These are phyloP conservation scores for Perodicticus potto DNA, from an alignment of 2,797 vertebrate genomes.

Conservation along the genomic window DNA sequence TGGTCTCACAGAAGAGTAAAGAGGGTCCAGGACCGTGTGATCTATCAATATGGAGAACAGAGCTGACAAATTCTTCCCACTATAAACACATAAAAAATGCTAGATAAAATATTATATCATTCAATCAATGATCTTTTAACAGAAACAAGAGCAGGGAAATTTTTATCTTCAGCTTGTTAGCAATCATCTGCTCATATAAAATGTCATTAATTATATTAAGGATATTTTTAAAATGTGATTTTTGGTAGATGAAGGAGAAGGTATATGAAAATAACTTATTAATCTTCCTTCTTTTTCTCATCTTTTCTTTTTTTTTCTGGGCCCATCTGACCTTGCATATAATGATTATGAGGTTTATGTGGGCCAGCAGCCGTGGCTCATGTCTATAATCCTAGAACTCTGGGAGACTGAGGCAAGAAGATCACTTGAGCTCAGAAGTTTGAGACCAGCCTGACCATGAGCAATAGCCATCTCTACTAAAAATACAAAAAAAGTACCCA, in stretches of 20 bases:
- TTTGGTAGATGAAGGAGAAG: background rate
- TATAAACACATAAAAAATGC: background rate
- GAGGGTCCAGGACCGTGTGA: background rate
- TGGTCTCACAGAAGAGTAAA: conserved; percentile 33
- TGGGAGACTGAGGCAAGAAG: too few species aligned
- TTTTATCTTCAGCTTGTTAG: background rate
- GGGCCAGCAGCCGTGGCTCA: too few species aligned
- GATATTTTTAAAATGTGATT: background rate
- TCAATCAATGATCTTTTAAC: conserved; percentile 17
- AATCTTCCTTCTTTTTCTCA: background rate
- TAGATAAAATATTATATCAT: background rate
- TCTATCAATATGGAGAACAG: background rate
- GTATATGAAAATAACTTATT: background rate
- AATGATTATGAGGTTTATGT: background rate
- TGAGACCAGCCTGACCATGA: too few species aligned
- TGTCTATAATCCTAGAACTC: too few species aligned
- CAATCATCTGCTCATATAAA: background rate
- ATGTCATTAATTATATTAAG: background rate
- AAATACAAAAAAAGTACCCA: too few species aligned
- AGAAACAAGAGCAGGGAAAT: background rate
- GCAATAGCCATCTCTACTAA: too few species aligned
- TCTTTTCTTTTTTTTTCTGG: background rate
- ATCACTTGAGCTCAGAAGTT: too few species aligned
- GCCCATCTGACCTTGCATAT: background rate
- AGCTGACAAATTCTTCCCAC: background rate